Base-by-base conservation (phyloP, 2,888 invertebrate species). In the Nomada ruficornis region DNA sequence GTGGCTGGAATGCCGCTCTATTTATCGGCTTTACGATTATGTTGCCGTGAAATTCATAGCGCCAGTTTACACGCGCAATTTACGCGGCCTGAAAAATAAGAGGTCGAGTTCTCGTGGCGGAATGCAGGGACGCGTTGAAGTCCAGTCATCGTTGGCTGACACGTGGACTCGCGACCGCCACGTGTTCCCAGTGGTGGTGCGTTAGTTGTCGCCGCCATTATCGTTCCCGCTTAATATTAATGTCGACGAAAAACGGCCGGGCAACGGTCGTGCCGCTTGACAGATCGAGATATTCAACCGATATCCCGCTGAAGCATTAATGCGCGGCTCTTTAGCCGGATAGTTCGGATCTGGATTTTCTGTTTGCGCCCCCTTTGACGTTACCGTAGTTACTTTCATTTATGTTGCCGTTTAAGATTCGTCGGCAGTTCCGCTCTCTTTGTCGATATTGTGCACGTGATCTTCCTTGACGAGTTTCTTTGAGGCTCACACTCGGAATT, bases 21-120 rank as follows among this genome's bases (percentile, higher is more conserved):
- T 86, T 87, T 87, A 86, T 83, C 87, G 84, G 55, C 62, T 86
- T 88, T 88, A 82, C 84, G 87, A 85, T 85, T 84, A 80, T 79
- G 72, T 68, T 75, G 65, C 81, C 76, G 72, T 29, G 59, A 86
- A 86, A 83, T 86, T 86, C 84, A 82, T 82, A 82, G 77, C 67
- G 70, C 26, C 70, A 72, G 50, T 68, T 80, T 69, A 73, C 82
- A 77, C 76, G 78, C 20, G 70, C 73, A 71, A 74, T 82, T 77
- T 82, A 82, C 73, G 73, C 63, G 57, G 23, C 18, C 15, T 44
- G 83, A 50, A 59, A 77, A 80, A 77, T 74, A 82, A 82, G 80
- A 81, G 70, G 55, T 26, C n/a, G 67, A 18, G 42, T 2, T 29
- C 65, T 29, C 60, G 52, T 52, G 64, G 23, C 64, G 78, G 83